Base-by-base conservation (phyloP, 2,797 vertebrate species). In the Gobio occitaniae region DNA sequence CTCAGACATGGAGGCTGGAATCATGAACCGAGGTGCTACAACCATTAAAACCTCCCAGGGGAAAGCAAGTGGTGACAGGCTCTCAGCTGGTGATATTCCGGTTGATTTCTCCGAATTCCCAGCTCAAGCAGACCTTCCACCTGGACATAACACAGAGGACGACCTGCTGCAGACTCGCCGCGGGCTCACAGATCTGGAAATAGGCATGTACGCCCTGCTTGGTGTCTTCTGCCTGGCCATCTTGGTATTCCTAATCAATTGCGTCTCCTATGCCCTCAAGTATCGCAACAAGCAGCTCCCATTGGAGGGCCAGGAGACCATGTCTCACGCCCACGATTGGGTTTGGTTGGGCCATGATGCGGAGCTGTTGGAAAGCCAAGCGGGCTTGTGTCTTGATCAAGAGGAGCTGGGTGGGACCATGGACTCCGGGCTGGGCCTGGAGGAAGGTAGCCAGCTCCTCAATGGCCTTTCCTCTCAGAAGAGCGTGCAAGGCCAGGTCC, bases 191-290 rank as follows among this genome's bases (percentile, higher is more conserved):
- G 97, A 99, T 91, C 90, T 99, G 90, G 97, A 99, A 93, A 97
- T 98, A 0, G 98, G 98, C 48, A 98, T 99, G 98, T 99, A 98
- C 0, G 98, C 98, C 0, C 94, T 99, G 82, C 94, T 99, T 75
- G 97, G 98, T 0, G 98, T 99, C 90, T 99, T 99, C 94, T 98
- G 98, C 90, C 93, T 99, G 85, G 98, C 98, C 80, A 97, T 99
- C 89, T 93, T 99, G 3, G 97, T 99, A 87, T 99, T 99, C 92
- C 96, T 99, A 17, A 96, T 97, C 84, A 99, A 99, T 93, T 98
- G 98, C 19, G 96, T 97, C 59, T 95, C 97, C 8, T 99, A 99
- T 44, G 96, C 97, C 13, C 96, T 99, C 78, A 97, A 94, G 91
- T 98, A 97, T 91, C 93, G 96, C 54, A 97, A 96, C 93, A 99